Evolutionary conservation across 2,888 invertebrate genomes (phyloP).

Genomic region (Leptura quadrifasciata): DNA sequence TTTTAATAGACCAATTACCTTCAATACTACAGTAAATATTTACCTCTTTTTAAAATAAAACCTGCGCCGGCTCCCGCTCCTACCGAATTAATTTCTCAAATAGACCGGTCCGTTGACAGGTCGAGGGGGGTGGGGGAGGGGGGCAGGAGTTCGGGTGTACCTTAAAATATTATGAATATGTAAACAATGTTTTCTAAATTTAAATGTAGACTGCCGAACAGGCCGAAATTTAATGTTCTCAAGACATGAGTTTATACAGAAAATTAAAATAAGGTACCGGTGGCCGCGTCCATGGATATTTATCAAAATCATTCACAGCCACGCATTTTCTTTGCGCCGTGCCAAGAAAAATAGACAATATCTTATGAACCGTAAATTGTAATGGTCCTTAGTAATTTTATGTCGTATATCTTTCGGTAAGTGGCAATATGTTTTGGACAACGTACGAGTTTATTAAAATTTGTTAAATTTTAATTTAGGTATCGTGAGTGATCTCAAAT

Average conservation of each 20-base stretch:
- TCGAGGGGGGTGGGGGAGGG: background rate
- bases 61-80: background rate
- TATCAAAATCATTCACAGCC: conserved; percentile 7
- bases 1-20: background rate
- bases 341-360: background rate
- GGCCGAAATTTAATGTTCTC: background rate
- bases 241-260: background rate
- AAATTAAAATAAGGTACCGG: background rate
- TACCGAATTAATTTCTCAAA: background rate
- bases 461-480: no score
- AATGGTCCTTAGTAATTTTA: background rate
- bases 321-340: background rate
- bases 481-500: no score
- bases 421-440: background rate
- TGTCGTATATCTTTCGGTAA: background rate
- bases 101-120: conserved; percentile 3
- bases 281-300: background rate
- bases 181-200: conserved; percentile 3
- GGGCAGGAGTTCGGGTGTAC: background rate
- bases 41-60: conserved; percentile 7
- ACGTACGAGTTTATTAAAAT: no score
- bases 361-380: background rate
- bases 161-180: background rate
- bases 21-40: background rate
- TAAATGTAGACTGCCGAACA: background rate